Base-by-base conservation (phyloP, 2,888 invertebrate genomes). In the Ellobium chinense region DNA sequence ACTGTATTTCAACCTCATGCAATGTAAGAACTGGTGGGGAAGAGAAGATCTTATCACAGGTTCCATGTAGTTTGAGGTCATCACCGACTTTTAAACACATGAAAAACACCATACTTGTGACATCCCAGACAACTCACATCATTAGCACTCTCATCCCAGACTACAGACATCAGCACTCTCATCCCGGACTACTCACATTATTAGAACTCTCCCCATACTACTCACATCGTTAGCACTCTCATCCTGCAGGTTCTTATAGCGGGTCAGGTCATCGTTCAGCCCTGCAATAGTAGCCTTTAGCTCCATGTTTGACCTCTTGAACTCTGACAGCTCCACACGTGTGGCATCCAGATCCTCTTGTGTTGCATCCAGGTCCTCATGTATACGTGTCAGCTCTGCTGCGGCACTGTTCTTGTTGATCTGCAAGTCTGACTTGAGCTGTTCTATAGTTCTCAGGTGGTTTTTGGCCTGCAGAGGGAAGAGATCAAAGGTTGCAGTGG, bases 371-470 rank as follows among this genome's bases (percentile, higher is more conserved):
- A 90, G 81, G 82, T 91, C 91, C 46, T 89, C 87, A 74, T 89
- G 88, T 77, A 89, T 86, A 21, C 90, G 88, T 54, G 87, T 82
- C n/a, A 87, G 83, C 78, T 91, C 92, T 78, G 90, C 90, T 36
- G 82, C 77, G 79, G 91, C 89, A 1, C 87, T 87, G 29, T 83
- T 84, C 79, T 86, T 87, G 72, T 86, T 85, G 76, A 89, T 85
- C 74, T 88, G 87, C 39, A 91, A 82, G 81, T 92, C 92, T 7
- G 90, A 83, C 83, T 90, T 90, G 82, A 91, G 84, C 81, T 91
- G 90, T 58, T 92, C 91, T 1, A 90, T 87, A 14, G 87, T 86
- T 18, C 89, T 86, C 81, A 91, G 83, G 65, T 91, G 90, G 82
- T 91, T 91, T 82, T 88, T 89, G 39, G 90, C 87, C 92, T 92